Conservation (phyloP, 92 coral and sea anemone genomes). For the Parazoanthus swiftii region DNA sequence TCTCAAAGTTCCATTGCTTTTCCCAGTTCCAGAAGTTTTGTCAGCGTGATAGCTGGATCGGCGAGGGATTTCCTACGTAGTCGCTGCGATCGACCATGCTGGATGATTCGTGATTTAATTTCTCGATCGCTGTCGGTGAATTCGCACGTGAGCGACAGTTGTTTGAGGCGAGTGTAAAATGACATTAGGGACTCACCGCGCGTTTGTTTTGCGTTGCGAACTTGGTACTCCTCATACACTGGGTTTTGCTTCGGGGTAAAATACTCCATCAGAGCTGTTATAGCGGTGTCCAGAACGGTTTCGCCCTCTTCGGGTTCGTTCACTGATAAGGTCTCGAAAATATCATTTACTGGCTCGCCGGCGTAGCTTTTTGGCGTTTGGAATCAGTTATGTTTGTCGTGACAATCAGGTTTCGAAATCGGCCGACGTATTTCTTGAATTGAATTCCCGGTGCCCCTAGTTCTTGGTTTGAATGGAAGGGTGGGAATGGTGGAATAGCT, state of each 20-base stretch:
- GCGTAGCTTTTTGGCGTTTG: background rate
- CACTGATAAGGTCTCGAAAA: constrained; percentile 22
- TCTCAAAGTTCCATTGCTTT: constrained; percentile 52
- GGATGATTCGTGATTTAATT: constrained; percentile 62
- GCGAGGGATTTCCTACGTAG: constrained; percentile 52
- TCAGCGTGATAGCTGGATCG: constrained; percentile 50
- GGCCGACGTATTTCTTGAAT: too few relatives aligned
- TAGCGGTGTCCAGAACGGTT: constrained; percentile 43
- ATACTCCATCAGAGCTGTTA: constrained; percentile 52
- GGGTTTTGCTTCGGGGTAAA: constrained; percentile 58
- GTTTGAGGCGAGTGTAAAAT: constrained; percentile 56
- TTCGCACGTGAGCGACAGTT: constrained; percentile 55
- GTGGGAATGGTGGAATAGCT: too few relatives aligned
- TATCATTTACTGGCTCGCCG: constrained; percentile 47
- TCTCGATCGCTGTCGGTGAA: constrained; percentile 59
- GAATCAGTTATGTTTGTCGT: too few relatives aligned
- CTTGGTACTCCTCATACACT: constrained; percentile 53
- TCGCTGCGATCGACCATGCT: constrained; percentile 48
- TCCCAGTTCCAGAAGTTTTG: constrained; percentile 47
- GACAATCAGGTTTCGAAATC: too few relatives aligned
- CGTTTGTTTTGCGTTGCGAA: constrained; percentile 57
- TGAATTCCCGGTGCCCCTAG: too few relatives aligned
- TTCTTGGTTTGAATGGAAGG: too few relatives aligned
- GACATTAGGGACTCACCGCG: constrained; percentile 36
- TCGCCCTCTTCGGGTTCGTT: constrained; percentile 49